Base-by-base conservation (phyloP, 2,888 invertebrate species). In the Vanessa cardui region DNA sequence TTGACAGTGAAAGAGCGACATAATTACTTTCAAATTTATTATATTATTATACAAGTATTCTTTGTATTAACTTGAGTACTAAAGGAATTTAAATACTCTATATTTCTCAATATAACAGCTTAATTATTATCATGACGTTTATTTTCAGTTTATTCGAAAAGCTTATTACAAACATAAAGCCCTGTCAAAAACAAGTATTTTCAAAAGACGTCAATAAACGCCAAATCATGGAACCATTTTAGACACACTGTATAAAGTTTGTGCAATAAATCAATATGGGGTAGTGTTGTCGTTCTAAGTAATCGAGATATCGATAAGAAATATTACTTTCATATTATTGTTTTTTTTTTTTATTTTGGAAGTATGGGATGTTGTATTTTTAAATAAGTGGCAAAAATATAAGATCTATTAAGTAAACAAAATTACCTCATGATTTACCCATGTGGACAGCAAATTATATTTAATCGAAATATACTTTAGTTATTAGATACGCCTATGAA, bases 241-340 rank as follows among this genome's bases (percentile, higher is more conserved):
- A 61, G 49, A 64, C 49, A 62, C 68, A 60, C 46, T 44, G 60
- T 56, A 26, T 56, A 61, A 67, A 70, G 64, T 66, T 70, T 60
- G 58, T 66, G 61, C 66, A 70, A 63, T 64, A 66, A 70, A 70
- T 61, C 63, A 58, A 66, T 61, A 60, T 58, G 66, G 52, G 8
- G 12, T 62, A 49, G 69, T 69, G 66, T 58, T 44, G 68, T 39
- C 9, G 33, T 26, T 33, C 21, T 12, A 20, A 54, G 39, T 64
- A 47, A 44, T 45, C 9, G 45, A 45, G 1, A n/a, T 62, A 50
- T 65, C 62, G 69, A 65, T 62, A 47, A n/a, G 54, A 62, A 47
- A 46, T 15, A 54, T 21, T 46, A 7, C 18, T 47, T 16, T 7
- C 16, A 6, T 47, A 6, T 7, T 5, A 47, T 7, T n/a, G 7